These are phyloP conservation scores for Delichon dasypus DNA, from an alignment of 2,797 vertebrate species.

Conservation along the genomic window DNA sequence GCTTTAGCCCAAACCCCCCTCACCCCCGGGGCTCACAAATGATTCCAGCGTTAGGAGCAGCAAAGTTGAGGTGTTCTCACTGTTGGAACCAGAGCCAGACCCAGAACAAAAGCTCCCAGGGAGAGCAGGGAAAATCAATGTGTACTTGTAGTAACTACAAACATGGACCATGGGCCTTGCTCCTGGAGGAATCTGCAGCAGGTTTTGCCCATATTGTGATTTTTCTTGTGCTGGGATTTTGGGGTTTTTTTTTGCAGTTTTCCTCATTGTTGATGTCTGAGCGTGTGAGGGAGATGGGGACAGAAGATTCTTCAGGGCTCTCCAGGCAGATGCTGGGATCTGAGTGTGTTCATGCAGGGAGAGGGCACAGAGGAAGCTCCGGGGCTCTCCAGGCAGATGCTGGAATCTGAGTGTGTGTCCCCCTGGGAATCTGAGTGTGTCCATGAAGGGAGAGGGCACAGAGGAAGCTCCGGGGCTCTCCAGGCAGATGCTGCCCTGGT, in stretches of 20 bases:
- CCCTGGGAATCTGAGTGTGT: too few species aligned
- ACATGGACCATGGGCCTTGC: accelerated
- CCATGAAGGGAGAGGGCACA: not conserved
- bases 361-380: not conserved
- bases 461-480: accelerated
- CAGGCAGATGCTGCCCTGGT: not conserved
- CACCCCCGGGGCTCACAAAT: not conserved
- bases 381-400: not conserved
- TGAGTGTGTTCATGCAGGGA: not conserved
- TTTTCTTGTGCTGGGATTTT: not conserved
- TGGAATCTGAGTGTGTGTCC: too few species aligned
- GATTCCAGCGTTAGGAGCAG: not conserved
- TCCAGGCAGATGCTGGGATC: not conserved
- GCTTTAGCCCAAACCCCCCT: not conserved
- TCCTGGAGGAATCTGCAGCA: not conserved
- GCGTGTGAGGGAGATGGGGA: not conserved
- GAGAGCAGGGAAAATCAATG: accelerated
- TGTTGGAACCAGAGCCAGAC: not conserved
- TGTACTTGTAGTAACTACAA: not conserved
- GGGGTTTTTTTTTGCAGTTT: not conserved
- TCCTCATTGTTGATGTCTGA: not conserved
- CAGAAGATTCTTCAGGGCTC: not conserved
- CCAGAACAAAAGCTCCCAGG: not conserved
- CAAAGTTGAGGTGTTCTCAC: not conserved
- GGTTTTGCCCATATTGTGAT: accelerated